These are phyloP conservation scores for Siniperca undulata DNA, from an alignment of 2,797 vertebrate species.

Conservation along the genomic window DNA sequence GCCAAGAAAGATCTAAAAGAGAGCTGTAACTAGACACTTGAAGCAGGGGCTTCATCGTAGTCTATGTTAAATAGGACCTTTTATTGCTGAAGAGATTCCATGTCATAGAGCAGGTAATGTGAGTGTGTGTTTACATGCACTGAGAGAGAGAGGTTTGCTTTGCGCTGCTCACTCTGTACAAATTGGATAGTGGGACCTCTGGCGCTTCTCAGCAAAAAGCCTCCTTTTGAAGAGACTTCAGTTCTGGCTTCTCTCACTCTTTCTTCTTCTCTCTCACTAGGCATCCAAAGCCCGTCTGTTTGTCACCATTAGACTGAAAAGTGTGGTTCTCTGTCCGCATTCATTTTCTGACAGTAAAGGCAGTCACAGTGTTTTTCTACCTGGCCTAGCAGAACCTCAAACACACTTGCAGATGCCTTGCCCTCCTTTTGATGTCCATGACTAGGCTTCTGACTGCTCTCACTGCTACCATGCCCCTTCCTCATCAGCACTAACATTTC, in stretches of 20 bases:
- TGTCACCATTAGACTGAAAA: constrained; percentile 83
- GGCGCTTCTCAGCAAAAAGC: constrained; percentile 77
- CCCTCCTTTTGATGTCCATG: constrained; percentile 82
- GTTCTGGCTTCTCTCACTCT: constrained; percentile 69
- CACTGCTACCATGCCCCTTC: constrained; percentile 52
- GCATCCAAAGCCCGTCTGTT: constrained; percentile 80
- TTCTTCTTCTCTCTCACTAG: constrained; percentile 76
- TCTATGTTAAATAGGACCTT: constrained; percentile 54
- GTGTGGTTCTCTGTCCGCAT: constrained; percentile 74
- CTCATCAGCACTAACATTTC: constrained; percentile 70
- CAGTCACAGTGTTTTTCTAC: constrained; percentile 68
- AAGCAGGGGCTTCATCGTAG: constrained; percentile 28
- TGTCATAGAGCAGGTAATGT: constrained; percentile 58
- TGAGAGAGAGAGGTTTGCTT: constrained; percentile 55
- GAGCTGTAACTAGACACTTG: constrained; percentile 39
- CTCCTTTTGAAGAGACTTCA: constrained; percentile 78
- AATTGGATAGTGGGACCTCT: constrained; percentile 82
- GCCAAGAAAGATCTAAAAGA: constrained; percentile 56
- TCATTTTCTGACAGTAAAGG: constrained; percentile 83
- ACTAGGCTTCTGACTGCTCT: constrained; percentile 76
- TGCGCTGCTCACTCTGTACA: constrained; percentile 69
- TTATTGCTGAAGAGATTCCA: constrained; percentile 56
- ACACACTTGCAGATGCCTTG: constrained; percentile 68
- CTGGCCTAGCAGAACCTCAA: constrained; percentile 77
- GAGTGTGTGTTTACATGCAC: constrained; percentile 66